These are phyloP conservation scores for Drosophila helvetica DNA, from an alignment of 2,888 invertebrate species.

Conservation along the genomic window DNA sequence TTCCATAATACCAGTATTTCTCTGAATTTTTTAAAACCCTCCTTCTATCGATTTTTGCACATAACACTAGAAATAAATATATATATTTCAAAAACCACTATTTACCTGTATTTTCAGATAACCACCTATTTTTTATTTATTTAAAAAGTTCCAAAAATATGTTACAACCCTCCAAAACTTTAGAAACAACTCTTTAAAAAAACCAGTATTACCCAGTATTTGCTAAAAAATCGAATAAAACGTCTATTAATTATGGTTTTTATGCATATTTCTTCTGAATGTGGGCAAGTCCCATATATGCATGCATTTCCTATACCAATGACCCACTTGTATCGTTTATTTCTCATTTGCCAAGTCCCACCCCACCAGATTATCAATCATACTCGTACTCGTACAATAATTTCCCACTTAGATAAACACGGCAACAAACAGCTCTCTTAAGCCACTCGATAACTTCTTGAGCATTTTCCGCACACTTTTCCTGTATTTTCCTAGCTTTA, in stretches of 20 bases:
- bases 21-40: too few species aligned
- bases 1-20: too few species aligned
- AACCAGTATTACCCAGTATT: neutral
- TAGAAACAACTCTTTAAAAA: too few species aligned
- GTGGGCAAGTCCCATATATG: neutral
- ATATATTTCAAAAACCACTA: too few species aligned
- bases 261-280: neutral
- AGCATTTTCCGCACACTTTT: slow-evolving; percentile 42
- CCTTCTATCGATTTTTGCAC: too few species aligned
- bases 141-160: too few species aligned
- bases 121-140: too few species aligned
- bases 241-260: neutral
- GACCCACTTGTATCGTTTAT: slow-evolving; percentile 31
- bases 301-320: slow-evolving; percentile 15
- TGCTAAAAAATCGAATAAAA: neutral
- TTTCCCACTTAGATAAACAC: slow-evolving; percentile 31
- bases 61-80: too few species aligned
- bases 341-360: slow-evolving; percentile 12
- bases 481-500: slow-evolving; percentile 1
- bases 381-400: slow-evolving; percentile 21
- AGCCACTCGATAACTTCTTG: slow-evolving; percentile 35
- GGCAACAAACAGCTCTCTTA: slow-evolving; percentile 46
- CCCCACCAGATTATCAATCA: slow-evolving; percentile 39
- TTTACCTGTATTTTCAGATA: too few species aligned
- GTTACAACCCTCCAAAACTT: too few species aligned